Evolutionary conservation across 2,113 vertebrate genomes (phyloP).

Genomic region (Oplegnathus fasciatus): DNA sequence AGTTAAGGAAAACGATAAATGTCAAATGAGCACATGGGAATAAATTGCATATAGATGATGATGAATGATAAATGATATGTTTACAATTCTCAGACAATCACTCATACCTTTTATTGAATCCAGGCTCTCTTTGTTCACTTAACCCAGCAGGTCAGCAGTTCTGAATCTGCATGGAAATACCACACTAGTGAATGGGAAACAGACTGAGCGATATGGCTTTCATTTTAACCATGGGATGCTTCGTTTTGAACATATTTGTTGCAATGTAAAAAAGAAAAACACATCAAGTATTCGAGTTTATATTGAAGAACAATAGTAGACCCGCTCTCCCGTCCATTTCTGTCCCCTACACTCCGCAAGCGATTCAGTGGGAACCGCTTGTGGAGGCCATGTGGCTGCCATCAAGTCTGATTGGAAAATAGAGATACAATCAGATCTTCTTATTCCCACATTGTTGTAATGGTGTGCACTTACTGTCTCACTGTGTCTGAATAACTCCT

Average conservation of each 20-base stretch:
- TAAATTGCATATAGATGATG: conserved; percentile 11
- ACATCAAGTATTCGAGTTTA: neutral
- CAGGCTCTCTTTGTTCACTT: conserved; percentile 36
- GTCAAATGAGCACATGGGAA: neutral
- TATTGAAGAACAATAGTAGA: neutral
- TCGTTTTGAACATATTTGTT: conserved; percentile 5
- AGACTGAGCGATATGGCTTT: conserved; percentile 1
- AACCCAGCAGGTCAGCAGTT: conserved; percentile 37
- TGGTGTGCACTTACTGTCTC: conserved; percentile 20
- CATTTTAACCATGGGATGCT: neutral
- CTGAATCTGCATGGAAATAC: conserved; percentile 27
- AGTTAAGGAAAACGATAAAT: neutral
- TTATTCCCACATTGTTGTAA: conserved; percentile 34
- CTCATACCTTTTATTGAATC: conserved; percentile 62
- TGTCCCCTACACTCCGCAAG: neutral
- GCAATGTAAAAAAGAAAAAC: neutral
- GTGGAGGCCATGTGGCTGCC: conserved; percentile 32
- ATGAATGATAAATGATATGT: conserved; percentile 34
- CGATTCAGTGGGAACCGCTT: conserved; percentile 2
- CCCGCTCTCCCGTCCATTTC: neutral
- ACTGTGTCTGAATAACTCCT: conserved; percentile 18
- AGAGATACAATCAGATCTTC: conserved; percentile 32
- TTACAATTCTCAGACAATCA: conserved; percentile 56
- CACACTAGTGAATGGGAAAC: conserved; percentile 11
- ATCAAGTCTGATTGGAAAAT: conserved; percentile 55